Base-by-base conservation (phyloP, 2,797 vertebrate genomes). In the Tragopan temminckii region DNA sequence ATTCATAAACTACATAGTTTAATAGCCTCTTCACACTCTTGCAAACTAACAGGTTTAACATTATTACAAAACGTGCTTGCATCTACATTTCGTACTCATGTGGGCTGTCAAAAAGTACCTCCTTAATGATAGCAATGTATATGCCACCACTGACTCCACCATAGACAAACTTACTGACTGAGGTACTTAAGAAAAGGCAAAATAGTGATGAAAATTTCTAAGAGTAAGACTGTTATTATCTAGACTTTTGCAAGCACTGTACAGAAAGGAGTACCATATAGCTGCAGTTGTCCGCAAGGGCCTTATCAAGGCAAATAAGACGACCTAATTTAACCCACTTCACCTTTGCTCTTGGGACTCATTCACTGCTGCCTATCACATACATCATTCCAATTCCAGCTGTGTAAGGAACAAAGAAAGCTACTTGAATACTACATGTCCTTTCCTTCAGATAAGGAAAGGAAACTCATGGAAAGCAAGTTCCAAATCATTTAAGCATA, bases 251-350 rank as follows among this genome's bases (percentile, higher is more conserved):
- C 55, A 77, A 76, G 17, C 23, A 16, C 23, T 69, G 6, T 62
- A 40, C 16, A 66, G 10, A 23, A 66, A 74, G 25, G n/a, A n/a
- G 48, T 90, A 59, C 84, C 64, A 43, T 35, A 63, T 61, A 29
- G 43, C 61, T 70, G 19, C 29, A 61, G 55, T 69, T 72, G 53
- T 52, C 43, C 53, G 67, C 67, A n/a, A 62, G 14, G 71, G 76
- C 42, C 72, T 77, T 64, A 70, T 48, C 61, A 89, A 89, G 71
- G 53, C 70, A 92, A 82, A 57, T 70, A 82, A n/a, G 55, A 85
- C 61, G 8, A 12, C 62, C 64, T n/a, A 25, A 36, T 62, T 77
- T 85, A 82, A 87, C 58, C 25, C 42, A 46, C 38, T 71, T 85
- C 36, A 20, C 7, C 18, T 45, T 78, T 80, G 45, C 7, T 89